phyloP scores from a whole-genome alignment of 2,888 invertebrate species.

The Agrochola macilenta region DNA sequence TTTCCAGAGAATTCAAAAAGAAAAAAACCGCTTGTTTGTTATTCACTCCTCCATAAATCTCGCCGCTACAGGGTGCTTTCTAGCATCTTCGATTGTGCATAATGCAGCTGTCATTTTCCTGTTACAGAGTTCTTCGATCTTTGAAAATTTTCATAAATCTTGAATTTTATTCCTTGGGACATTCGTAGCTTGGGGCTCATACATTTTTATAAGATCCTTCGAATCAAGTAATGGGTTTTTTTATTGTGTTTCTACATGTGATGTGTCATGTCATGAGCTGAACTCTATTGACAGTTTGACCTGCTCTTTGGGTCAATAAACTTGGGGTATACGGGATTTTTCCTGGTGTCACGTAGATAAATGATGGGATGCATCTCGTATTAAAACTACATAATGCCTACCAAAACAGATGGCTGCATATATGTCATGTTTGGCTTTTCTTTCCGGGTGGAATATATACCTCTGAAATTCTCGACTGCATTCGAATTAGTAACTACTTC shows the following conservation, averaged over 20 bases:
- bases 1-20: not conserved
- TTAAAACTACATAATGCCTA: not conserved
- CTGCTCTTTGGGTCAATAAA: conserved; percentile 71
- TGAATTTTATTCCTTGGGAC: conserved; percentile 66
- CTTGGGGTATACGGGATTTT: conserved; percentile 45
- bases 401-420: not conserved
- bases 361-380: not conserved
- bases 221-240: conserved; percentile 67
- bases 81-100: conserved; percentile 56
- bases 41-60: conserved; percentile 41
- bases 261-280: conserved; percentile 65
- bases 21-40: conserved; percentile 39
- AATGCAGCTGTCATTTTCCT: conserved; percentile 59
- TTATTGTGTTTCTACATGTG: conserved; percentile 70
- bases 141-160: conserved; percentile 63
- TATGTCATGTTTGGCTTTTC: not conserved
- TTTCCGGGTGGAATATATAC: not conserved
- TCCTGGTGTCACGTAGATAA: conserved; percentile 16
- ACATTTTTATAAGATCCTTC: conserved; percentile 76
- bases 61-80: conserved; percentile 38
- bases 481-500: conserved; percentile 14
- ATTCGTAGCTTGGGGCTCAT: conserved; percentile 60
- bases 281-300: conserved; percentile 71
- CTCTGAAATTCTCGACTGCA: not conserved
- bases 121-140: conserved; percentile 64